These are phyloP conservation scores for Engraulis encrasicolus DNA, from an alignment of 2,113 vertebrate genomes.

Conservation along the genomic window DNA sequence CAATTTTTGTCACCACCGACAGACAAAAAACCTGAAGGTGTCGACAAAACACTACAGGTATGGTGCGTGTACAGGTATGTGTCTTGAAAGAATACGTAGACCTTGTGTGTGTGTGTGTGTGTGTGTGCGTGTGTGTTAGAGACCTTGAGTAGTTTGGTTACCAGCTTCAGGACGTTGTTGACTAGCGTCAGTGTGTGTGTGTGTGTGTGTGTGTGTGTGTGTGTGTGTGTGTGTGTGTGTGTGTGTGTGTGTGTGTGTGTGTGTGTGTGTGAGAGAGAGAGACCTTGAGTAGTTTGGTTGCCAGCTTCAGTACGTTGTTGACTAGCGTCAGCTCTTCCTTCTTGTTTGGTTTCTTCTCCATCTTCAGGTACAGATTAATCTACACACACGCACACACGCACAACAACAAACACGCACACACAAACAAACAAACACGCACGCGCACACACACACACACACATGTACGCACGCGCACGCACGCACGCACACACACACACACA, in stretches of 20 bases:
- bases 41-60: no score
- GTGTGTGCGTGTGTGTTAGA: not conserved
- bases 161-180: not conserved
- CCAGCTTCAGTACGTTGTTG: conserved; percentile 97
- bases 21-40: no score
- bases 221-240: not conserved
- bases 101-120: not conserved
- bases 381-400: conserved; percentile 59
- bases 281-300: conserved; percentile 79
- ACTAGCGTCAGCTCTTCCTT: conserved; percentile 97
- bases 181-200: not conserved
- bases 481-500: no score
- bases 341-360: conserved; percentile 99
- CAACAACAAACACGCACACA: conserved; percentile 5
- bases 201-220: not conserved
- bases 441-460: not conserved
- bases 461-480: no score
- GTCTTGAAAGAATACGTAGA: no score
- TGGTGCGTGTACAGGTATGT: no score
- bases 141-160: not conserved
- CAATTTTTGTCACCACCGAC: no score
- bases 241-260: not conserved
- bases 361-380: conserved; percentile 99
- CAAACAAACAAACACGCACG: not conserved
- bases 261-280: not conserved